These are phyloP conservation scores for Gymnogyps californianus DNA, from an alignment of 2,113 vertebrate genomes.

Conservation along the genomic window DNA sequence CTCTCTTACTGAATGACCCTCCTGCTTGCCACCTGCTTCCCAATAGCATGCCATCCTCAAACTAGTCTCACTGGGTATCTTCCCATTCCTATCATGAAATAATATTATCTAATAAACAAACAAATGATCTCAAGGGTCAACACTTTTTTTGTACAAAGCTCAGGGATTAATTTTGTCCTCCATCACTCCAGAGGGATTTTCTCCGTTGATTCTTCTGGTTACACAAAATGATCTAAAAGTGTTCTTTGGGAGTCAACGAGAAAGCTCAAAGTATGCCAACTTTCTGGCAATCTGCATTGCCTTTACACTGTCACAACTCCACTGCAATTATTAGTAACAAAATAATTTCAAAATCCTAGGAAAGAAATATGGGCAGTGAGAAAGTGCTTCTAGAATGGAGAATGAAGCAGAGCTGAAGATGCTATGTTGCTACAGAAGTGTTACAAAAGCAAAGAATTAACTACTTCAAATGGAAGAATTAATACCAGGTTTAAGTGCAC, in stretches of 20 bases:
- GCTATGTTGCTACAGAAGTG: background rate
- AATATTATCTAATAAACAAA: background rate
- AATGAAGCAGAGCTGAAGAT: background rate
- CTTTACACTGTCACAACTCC: background rate
- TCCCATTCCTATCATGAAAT: background rate
- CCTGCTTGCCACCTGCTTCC: background rate
- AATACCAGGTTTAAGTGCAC: background rate
- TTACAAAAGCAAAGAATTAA: background rate
- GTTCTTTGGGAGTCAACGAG: background rate
- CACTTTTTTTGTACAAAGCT: background rate
- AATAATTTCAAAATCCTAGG: background rate
- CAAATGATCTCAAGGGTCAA: background rate
- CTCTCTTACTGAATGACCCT: background rate
- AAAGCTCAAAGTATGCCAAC: background rate
- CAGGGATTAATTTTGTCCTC: background rate
- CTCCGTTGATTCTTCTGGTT: background rate
- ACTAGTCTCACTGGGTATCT: background rate
- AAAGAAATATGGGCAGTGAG: background rate
- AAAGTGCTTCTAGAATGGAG: background rate
- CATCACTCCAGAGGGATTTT: background rate
- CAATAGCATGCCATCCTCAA: background rate
- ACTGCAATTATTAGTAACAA: background rate
- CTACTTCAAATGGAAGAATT: background rate
- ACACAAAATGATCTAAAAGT: background rate
- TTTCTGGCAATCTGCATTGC: background rate